Evolutionary conservation across 2,113 vertebrate genomes (phyloP).

Genomic region (Pterocles gutturalis): DNA sequence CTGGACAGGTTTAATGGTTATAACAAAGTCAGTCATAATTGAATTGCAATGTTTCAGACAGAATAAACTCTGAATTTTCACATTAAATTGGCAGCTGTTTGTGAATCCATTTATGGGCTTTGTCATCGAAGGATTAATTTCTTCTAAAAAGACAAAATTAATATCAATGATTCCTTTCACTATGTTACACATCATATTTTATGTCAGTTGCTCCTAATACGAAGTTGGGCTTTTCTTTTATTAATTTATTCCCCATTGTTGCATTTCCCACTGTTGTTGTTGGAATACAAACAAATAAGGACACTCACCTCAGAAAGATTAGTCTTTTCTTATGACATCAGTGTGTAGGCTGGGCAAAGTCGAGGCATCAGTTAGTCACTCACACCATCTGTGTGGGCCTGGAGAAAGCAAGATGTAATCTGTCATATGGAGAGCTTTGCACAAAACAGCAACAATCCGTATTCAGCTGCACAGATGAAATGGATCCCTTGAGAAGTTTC

Average conservation of each 20-base stretch:
- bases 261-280: background rate
- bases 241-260: background rate
- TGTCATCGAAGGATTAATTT: conserved; percentile 52
- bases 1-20: background rate
- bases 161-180: background rate
- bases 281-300: conserved; percentile 15
- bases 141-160: background rate
- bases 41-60: background rate
- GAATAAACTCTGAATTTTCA: conserved; percentile 5
- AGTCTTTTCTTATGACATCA: conserved; percentile 65
- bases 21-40: background rate
- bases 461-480: background rate
- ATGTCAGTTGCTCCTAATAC: conserved; percentile 10
- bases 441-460: background rate
- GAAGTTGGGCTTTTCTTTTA: background rate
- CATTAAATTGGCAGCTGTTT: background rate
- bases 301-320: conserved; percentile 32
- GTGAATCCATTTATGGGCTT: conserved; percentile 41
- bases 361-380: conserved; percentile 68
- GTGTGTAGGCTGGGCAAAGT: conserved; percentile 49
- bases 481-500: background rate
- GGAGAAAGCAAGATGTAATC: background rate
- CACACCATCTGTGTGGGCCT: conserved; percentile 68
- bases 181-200: background rate
- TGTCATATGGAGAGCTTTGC: background rate